phyloP scores from a whole-genome alignment of 2,797 vertebrate genomes.

The Thalassophryne amazonica region DNA sequence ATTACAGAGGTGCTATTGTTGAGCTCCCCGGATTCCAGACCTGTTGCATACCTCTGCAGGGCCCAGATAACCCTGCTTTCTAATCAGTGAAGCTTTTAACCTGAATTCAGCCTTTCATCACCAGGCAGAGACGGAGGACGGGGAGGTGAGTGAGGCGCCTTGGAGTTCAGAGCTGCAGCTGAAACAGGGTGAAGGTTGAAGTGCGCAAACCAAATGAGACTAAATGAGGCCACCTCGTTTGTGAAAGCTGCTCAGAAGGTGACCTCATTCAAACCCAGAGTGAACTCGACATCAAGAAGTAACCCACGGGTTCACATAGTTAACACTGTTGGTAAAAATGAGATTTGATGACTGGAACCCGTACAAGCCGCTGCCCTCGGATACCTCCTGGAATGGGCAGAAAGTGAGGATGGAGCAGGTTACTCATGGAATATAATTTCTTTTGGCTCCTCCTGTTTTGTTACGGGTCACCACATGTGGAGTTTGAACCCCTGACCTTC shows the following conservation, averaged over 20 bases:
- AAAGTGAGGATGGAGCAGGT: no score
- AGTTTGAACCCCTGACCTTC: no score
- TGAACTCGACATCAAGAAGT: not conserved
- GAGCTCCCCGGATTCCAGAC: conserved; percentile 45
- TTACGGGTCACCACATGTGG: no score
- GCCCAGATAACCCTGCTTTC: conserved; percentile 42
- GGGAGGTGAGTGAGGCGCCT: conserved; percentile 8
- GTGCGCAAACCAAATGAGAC: conserved; percentile 21
- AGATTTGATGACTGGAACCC: no score
- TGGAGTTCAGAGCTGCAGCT: conserved; percentile 30
- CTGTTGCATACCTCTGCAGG: conserved; percentile 57
- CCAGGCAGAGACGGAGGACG: conserved; percentile 25
- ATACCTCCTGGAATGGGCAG: no score
- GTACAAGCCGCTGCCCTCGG: no score
- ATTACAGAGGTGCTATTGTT: conserved; percentile 69
- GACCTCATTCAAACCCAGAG: conserved; percentile 42
- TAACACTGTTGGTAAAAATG: no score
- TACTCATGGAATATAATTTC: no score
- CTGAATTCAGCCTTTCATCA: conserved; percentile 45
- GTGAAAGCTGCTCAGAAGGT: conserved; percentile 29
- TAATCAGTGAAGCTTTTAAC: conserved; percentile 64
- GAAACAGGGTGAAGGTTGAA: not conserved
- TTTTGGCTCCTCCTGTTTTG: no score
- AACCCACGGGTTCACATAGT: no score
- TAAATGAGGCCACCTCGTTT: conserved; percentile 54